Evolutionary conservation across 2,888 invertebrate species (phyloP).

Genomic region (Isotomurus palustris): DNA sequence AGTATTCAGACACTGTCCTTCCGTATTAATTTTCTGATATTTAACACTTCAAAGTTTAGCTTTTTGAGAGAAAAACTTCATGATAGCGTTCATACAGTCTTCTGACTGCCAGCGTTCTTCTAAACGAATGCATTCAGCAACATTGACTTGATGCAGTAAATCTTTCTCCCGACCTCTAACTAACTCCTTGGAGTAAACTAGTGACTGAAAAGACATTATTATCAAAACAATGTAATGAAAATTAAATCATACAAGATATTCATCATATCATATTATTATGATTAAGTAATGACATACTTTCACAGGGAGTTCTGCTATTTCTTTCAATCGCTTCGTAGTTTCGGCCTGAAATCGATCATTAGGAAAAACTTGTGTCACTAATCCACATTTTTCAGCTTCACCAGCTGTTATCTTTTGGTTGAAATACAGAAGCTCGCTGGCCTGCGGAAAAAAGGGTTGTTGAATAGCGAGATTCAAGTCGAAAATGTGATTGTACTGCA

Average conservation of each 20-base stretch:
- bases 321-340: conserved; percentile 54
- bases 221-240: no score
- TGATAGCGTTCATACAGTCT: conserved; percentile 62
- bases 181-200: conserved; percentile 67
- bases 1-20: no score
- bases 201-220: conserved; percentile 53
- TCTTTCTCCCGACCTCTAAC: conserved; percentile 59
- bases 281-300: no score
- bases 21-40: no score
- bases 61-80: conserved; percentile 53
- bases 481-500: background rate
- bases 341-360: conserved; percentile 58
- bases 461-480: background rate
- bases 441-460: conserved; percentile 48
- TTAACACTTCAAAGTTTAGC: conserved; percentile 23
- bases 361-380: conserved; percentile 74
- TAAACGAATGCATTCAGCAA: conserved; percentile 64
- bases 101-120: conserved; percentile 61
- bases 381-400: conserved; percentile 72
- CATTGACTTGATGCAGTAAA: conserved; percentile 62
- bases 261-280: background rate
- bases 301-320: conserved; percentile 50
- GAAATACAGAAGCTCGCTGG: conserved; percentile 59
- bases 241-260: no score
- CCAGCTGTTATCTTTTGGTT: conserved; percentile 70